phyloP scores from a whole-genome alignment of 2,113 vertebrate species.

The Lipophrys pholis region DNA sequence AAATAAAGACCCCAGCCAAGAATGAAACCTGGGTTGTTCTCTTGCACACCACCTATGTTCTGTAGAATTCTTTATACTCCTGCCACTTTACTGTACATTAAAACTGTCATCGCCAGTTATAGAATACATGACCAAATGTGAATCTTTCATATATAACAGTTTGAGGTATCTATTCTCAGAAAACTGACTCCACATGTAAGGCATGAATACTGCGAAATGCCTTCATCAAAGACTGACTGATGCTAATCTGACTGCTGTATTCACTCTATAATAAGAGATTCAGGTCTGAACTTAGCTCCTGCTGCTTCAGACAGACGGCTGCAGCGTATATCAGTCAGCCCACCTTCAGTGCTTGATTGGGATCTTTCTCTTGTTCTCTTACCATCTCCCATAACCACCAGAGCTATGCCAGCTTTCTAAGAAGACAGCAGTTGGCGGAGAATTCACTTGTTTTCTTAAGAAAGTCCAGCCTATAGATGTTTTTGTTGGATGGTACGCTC shows the following conservation, averaged over 20 bases:
- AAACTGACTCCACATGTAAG: too few species aligned
- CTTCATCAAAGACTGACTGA: slow-evolving; percentile 8
- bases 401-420: too few species aligned
- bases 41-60: not conserved
- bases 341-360: slow-evolving; percentile 9
- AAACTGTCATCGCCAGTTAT: slow-evolving; percentile 35
- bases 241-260: slow-evolving; percentile 31
- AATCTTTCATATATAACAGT: not conserved
- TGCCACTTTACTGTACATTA: slow-evolving; percentile 1
- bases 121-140: slow-evolving; percentile 11
- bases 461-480: not conserved
- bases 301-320: slow-evolving; percentile 9
- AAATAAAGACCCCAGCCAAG: too few species aligned
- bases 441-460: not conserved
- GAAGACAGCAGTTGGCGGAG: not conserved
- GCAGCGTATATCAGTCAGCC: slow-evolving; percentile 31
- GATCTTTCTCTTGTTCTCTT: not conserved
- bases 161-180: slow-evolving; percentile 34
- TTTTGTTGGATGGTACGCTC: too few species aligned
- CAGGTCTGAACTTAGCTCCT: slow-evolving; percentile 11
- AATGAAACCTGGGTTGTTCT: too few species aligned
- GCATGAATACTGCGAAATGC: too few species aligned
- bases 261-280: slow-evolving; percentile 37
- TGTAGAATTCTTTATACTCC: slow-evolving; percentile 1
- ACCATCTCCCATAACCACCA: too few species aligned